Evolutionary conservation across 2,797 vertebrate species (phyloP).

Genomic region (Alectoris magna): DNA sequence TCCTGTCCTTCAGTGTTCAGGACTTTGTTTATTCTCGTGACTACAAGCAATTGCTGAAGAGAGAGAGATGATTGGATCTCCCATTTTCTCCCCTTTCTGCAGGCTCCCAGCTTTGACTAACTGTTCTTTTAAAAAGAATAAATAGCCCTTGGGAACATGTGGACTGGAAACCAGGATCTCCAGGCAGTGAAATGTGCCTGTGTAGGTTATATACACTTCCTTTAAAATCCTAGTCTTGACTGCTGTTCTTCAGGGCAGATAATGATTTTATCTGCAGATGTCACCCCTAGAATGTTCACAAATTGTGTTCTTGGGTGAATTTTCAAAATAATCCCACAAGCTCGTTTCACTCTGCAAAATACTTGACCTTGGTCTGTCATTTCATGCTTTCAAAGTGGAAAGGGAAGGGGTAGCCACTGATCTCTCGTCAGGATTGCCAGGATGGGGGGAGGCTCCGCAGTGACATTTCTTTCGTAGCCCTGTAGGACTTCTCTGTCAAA

Average conservation of each 20-base stretch:
- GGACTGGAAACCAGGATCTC: constrained; percentile 55
- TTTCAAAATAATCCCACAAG: constrained; percentile 51
- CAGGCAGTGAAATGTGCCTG: constrained; percentile 46
- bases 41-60: constrained; percentile 32
- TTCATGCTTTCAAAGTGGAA: background rate
- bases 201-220: constrained; percentile 15
- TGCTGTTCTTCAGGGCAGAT: constrained; percentile 52
- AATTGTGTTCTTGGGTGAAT: constrained; percentile 47
- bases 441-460: background rate
- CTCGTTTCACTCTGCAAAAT: constrained; percentile 27
- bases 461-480: background rate
- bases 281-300: constrained; percentile 51
- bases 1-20: constrained; percentile 21
- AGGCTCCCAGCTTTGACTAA: constrained; percentile 53
- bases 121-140: constrained; percentile 57
- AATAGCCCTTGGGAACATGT: constrained; percentile 63
- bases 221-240: constrained; percentile 61
- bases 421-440: background rate
- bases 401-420: background rate
- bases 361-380: constrained; percentile 59
- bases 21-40: constrained; percentile 36
- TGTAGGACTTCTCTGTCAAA: background rate
- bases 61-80: constrained; percentile 57
- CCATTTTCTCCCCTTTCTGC: constrained; percentile 38
- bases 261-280: constrained; percentile 60